phyloP scores from a whole-genome alignment of 2,113 vertebrate species.

The Delphinapterus leucas region DNA sequence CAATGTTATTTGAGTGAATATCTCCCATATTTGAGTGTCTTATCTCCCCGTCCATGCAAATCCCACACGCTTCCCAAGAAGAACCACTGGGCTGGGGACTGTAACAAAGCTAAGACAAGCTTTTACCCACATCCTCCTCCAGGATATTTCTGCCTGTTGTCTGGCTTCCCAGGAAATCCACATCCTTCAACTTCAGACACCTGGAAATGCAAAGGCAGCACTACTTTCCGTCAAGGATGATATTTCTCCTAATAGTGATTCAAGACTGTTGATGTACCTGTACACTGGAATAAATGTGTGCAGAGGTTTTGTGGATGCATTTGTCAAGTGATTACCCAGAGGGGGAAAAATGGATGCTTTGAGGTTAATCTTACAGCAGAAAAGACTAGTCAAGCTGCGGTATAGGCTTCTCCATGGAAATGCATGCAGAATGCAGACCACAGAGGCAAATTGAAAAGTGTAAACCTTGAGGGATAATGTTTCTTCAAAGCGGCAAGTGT shows the following conservation, averaged over 20 bases:
- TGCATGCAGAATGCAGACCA: slow-evolving; percentile 62
- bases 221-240: neutral
- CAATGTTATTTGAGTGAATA: neutral
- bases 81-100: neutral
- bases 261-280: slow-evolving; percentile 14
- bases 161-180: slow-evolving; percentile 1
- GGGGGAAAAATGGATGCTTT: slow-evolving; percentile 55
- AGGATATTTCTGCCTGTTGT: neutral
- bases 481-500: slow-evolving; percentile 72
- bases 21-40: neutral
- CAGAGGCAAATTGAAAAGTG: slow-evolving; percentile 62
- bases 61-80: neutral
- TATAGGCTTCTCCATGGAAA: slow-evolving; percentile 59
- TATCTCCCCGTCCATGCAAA: neutral
- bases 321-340: slow-evolving; percentile 57
- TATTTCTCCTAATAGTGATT: slow-evolving; percentile 57
- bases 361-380: slow-evolving; percentile 64
- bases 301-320: slow-evolving; percentile 37
- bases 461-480: slow-evolving; percentile 67
- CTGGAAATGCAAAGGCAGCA: slow-evolving; percentile 44
- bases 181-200: slow-evolving; percentile 1
- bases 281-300: neutral
- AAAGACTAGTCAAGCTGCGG: slow-evolving; percentile 44
- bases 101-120: neutral
- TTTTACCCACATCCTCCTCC: neutral